Percentiles rank a stretch among this genome's conserved stretches.
phyloP scores from a whole-genome alignment of 2,113 vertebrate genomes.

The Nesospiza acunhae region DNA sequence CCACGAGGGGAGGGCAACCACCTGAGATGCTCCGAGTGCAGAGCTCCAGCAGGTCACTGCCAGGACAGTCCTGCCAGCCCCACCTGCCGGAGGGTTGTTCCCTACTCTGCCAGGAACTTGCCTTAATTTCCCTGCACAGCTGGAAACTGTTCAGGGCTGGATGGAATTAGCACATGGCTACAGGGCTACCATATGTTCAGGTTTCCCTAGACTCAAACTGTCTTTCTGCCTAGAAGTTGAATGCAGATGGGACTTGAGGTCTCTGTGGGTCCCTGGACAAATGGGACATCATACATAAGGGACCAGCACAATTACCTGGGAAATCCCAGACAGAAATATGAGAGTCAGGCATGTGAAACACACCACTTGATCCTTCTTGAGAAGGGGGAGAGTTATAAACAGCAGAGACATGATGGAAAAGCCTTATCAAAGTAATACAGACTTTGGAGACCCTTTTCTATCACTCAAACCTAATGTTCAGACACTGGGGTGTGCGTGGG shows the following conservation, averaged over 20 bases:
- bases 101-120: neutral
- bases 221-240: neutral
- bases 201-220: neutral
- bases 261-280: neutral
- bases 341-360: neutral
- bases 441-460: neutral
- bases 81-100: conserved; percentile 20
- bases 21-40: neutral
- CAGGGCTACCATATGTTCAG: conserved; percentile 34
- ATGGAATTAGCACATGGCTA: conserved; percentile 1
- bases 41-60: neutral
- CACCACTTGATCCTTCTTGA: neutral
- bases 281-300: neutral
- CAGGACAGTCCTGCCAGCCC: conserved; percentile 31
- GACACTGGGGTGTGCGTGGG: neutral
- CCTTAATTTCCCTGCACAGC: conserved; percentile 41
- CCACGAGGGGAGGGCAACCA: neutral
- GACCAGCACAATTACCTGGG: neutral
- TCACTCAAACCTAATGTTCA: neutral
- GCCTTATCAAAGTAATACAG: neutral
- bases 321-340: neutral
- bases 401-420: neutral
- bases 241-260: neutral
- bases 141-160: conserved; percentile 39
- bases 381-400: neutral